Evolutionary conservation across 2,113 vertebrate species (phyloP), one percentile per base, ranked within the genome.

Genomic region (Verasper variegatus): DNA sequence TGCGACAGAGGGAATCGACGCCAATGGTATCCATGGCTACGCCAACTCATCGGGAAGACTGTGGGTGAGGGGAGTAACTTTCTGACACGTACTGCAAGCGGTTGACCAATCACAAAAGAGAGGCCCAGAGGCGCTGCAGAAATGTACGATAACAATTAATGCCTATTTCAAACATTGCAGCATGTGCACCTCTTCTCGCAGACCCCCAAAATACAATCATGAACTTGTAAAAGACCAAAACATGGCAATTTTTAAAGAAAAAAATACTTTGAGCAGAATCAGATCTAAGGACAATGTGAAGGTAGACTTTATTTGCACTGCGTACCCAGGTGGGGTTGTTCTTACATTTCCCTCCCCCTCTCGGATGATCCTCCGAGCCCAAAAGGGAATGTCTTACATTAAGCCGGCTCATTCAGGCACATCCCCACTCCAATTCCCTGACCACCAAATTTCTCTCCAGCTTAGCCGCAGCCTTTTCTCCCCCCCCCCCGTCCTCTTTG

Each of bases 331-430:
- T 80, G 66, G 59, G 35, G 71, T 54, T 65, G 31, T 68, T 73
- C 40, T 60, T 23, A 62, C 27, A 76, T 80, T 70, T 71, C 40
- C 61, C 37, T 49, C 71, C n/a, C 71, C n/a, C 35, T 64, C 27
- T 54, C 49, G 11, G 37, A 74, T 58, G 74, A 72, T 84, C 67
- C 26, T 66, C 26, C 45, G 12, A 74, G 24, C 65, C 65, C 57
- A 59, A 80, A 83, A 72, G 83, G 74, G 81, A 87, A 86, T 74
- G 77, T 85, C 84, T 84, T 70, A 80, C 80, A 86, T 69, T 71
- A 71, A 80, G 63, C 65, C 15, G 11, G 37, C 57, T 76, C 80
- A 83, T 71, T 89, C 77, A 89, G 80, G 68, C 86, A 81, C 68
- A 65, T 86, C 83, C 69, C 64, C 72, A 67, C 74, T 91, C 63